Percentiles rank a stretch among this genome's conserved stretches.
These are phyloP conservation scores for Etheostoma perlongum DNA, from an alignment of 2,797 vertebrate genomes.

Conservation along the genomic window DNA sequence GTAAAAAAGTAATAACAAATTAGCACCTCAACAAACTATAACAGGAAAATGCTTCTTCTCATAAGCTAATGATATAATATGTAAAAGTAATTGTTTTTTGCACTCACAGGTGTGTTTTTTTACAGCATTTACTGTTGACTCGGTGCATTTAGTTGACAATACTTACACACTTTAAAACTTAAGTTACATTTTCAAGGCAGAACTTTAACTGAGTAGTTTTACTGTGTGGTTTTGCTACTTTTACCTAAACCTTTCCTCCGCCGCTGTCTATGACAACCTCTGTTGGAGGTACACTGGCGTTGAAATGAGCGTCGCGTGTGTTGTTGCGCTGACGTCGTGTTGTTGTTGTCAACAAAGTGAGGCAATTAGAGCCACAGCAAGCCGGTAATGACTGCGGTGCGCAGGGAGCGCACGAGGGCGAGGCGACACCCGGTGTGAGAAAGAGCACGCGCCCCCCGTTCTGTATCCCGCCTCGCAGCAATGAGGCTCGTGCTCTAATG, in stretches of 20 bases:
- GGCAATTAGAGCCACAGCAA: slow-evolving; percentile 77
- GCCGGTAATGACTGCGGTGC: slow-evolving; percentile 69
- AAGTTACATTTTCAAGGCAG: neutral
- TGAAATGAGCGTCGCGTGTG: slow-evolving; percentile 27
- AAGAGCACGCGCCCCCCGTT: slow-evolving; percentile 61
- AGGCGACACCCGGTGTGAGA: slow-evolving; percentile 66
- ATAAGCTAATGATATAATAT: neutral
- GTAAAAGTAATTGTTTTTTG: neutral
- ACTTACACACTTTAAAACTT: neutral
- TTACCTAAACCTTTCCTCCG: neutral
- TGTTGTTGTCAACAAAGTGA: slow-evolving; percentile 66
- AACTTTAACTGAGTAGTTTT: neutral
- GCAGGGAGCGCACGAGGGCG: slow-evolving; percentile 49
- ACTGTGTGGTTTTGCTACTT: neutral
- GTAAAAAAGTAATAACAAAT: neutral
- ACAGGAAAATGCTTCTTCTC: neutral
- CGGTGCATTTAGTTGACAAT: neutral
- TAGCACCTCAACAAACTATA: neutral
- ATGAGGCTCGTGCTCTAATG: slow-evolving; percentile 80
- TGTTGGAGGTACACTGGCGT: neutral
- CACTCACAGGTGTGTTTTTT: neutral
- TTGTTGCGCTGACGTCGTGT: slow-evolving; percentile 39
- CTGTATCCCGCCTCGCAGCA: slow-evolving; percentile 60
- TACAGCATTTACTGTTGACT: neutral
- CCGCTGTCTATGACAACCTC: neutral